phyloP scores from a whole-genome alignment of 2,888 invertebrate species.

The Entomobrya proxima region DNA sequence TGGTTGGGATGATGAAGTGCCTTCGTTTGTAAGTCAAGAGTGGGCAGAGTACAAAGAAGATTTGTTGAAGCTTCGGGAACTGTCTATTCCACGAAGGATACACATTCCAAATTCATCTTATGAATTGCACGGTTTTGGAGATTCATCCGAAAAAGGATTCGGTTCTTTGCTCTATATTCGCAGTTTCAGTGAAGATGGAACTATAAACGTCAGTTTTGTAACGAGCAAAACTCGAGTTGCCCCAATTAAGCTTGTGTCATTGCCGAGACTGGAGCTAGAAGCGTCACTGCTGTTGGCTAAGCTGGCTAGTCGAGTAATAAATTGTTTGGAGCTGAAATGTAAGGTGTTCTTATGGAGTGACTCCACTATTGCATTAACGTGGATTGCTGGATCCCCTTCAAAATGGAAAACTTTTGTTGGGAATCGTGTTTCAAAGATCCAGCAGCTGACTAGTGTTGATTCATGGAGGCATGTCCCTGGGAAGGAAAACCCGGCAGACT shows the following conservation, averaged over 20 bases:
- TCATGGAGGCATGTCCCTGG: constrained; percentile 74
- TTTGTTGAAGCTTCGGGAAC: background rate
- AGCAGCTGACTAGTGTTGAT: constrained; percentile 50
- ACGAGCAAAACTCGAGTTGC: constrained; percentile 74
- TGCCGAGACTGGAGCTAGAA: constrained; percentile 76
- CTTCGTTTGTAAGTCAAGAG: constrained; percentile 43
- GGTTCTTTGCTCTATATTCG: constrained; percentile 69
- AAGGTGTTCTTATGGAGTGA: constrained; percentile 71
- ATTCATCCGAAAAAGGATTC: constrained; percentile 72
- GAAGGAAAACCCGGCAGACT: constrained; percentile 76
- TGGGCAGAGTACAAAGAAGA: background rate
- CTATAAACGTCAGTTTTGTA: constrained; percentile 48
- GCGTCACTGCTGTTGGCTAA: constrained; percentile 73
- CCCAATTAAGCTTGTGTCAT: constrained; percentile 71
- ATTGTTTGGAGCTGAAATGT: constrained; percentile 30
- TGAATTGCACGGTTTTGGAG: constrained; percentile 75
- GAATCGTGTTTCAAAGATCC: constrained; percentile 73
- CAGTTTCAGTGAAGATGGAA: background rate
- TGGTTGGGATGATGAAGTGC: constrained; percentile 75
- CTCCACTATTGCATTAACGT: constrained; percentile 75
- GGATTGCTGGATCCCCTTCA: constrained; percentile 71
- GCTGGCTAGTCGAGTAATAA: constrained; percentile 59
- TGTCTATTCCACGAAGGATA: constrained; percentile 28
- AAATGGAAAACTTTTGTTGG: constrained; percentile 74
- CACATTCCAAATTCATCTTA: background rate